Base-by-base conservation (phyloP, 2,888 invertebrate genomes). In the Phengaris alcon region DNA sequence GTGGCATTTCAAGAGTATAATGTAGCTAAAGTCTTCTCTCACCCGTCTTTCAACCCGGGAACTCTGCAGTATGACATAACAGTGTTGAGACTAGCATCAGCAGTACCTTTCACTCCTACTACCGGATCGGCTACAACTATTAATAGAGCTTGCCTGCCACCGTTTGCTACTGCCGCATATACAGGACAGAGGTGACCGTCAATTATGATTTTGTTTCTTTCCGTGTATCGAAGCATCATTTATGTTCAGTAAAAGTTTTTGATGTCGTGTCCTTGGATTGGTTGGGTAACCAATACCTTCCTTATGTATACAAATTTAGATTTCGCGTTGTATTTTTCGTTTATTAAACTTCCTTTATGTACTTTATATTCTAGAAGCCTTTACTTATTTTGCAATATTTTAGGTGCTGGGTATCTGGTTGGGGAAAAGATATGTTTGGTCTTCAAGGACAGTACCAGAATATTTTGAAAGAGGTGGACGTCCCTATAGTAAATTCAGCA, bases 21-120 rank as follows among this genome's bases (percentile, higher is more conserved):
- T 6, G 90, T 96, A 0, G 83, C 88, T 6, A 94, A 90, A 80
- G 94, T 96, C 59, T 95, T 94, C 79, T 90, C 95, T 8, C 95
- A 95, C 81, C 94, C 97, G 0, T 93, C 94, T 15, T 98, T 95
- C 86, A 96, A 96, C 83, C 87, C 95, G 0, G 93, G 92, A 75
- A 97, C 96, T 78, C 92, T 98, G 69, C 95, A 96, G 80, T 97
- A 97, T 84, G 97, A 98, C 85, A 94, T 98, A 55, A 98, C 97
- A 1, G 93, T 98, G 0, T 86, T 98, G 51, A 94, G 95, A 77
- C 87, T 98, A n/a, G 90, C 94, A 80, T 83, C 92, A 0, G 83
- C 95, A 0, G 94, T 96, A 22, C 93, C 94, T 0, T 83, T 95
- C 8, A 85, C 90, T 0, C 91, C 93, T 0, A 78, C 80, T 44